Conservation (phyloP, 37 sponge, comb jelly and placozoan genomes). For the Chondrilla cf. caribensis region DNA sequence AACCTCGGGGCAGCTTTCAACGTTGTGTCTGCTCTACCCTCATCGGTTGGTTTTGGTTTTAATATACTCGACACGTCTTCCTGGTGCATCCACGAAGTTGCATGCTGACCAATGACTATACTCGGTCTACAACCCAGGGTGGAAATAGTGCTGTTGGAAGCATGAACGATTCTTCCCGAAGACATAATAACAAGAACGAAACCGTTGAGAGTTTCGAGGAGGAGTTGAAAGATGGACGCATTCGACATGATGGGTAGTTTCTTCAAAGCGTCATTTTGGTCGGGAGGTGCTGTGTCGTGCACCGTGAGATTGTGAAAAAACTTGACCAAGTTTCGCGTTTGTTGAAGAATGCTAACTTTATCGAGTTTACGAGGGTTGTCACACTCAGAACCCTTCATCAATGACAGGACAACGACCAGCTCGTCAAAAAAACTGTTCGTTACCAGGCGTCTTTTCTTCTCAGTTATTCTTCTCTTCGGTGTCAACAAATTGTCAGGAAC, state of each 20-base stretch:
- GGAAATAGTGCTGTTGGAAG: slow-evolving; percentile 44
- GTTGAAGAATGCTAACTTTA: slow-evolving; percentile 48
- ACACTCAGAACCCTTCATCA: slow-evolving; percentile 33
- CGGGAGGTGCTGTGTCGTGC: not conserved
- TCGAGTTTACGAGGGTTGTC: slow-evolving; percentile 52
- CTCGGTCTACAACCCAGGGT: slow-evolving; percentile 47
- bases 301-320: slow-evolving; percentile 38
- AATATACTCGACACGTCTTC: slow-evolving; percentile 14
- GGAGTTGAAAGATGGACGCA: slow-evolving; percentile 24
- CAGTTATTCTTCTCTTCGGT: not conserved
- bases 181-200: slow-evolving; percentile 57
- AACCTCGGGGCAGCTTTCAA: not conserved
- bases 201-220: slow-evolving; percentile 36
- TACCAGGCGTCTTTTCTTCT: slow-evolving; percentile 48
- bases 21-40: not conserved
- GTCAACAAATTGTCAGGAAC: not conserved
- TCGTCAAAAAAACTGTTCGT: slow-evolving; percentile 73
- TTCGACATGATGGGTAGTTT: not conserved
- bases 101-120: slow-evolving; percentile 42
- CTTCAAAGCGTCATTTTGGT: not conserved
- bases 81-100: slow-evolving; percentile 35
- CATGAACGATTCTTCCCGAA: slow-evolving; percentile 52
- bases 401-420: slow-evolving; percentile 42
- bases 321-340: slow-evolving; percentile 35
- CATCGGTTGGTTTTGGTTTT: not conserved